Evolutionary conservation across 2,113 vertebrate genomes (phyloP).

Genomic region (Anolis carolinensis): DNA sequence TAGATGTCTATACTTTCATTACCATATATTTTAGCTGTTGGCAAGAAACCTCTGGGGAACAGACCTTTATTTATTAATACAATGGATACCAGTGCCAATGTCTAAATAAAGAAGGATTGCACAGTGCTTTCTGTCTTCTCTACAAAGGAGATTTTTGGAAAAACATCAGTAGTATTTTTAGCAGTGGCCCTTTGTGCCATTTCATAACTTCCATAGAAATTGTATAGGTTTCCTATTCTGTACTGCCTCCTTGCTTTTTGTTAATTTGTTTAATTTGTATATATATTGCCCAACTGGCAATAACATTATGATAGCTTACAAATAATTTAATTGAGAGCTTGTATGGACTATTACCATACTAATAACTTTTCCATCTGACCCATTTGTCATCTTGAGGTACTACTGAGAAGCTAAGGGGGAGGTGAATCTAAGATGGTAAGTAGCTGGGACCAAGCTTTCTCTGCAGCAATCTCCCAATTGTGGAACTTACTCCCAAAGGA

Average conservation of each 20-base stretch:
- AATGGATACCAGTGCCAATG: neutral
- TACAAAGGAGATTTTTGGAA: neutral
- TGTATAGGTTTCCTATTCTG: too few species aligned
- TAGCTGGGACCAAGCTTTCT: too few species aligned
- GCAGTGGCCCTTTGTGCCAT: constrained; percentile 7
- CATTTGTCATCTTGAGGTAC: neutral
- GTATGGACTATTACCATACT: neutral
- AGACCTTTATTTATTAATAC: neutral
- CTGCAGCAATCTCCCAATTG: too few species aligned
- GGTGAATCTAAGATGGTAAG: neutral
- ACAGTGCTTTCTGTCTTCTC: neutral
- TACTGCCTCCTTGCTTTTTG: neutral
- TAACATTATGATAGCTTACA: neutral
- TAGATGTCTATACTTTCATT: neutral
- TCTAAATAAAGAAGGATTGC: neutral
- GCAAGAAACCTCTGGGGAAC: neutral
- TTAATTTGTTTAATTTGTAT: too few species aligned
- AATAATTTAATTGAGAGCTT: neutral
- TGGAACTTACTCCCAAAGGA: too few species aligned
- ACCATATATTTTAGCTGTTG: neutral
- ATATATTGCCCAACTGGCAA: too few species aligned
- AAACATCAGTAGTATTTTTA: neutral
- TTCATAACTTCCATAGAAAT: too few species aligned
- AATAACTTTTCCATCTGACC: neutral
- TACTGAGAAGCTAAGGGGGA: neutral